Percentiles rank a stretch among this genome's conserved stretches.
These are phyloP conservation scores for Artemisiospiza belli DNA, from an alignment of 2,113 vertebrate genomes.

Conservation along the genomic window DNA sequence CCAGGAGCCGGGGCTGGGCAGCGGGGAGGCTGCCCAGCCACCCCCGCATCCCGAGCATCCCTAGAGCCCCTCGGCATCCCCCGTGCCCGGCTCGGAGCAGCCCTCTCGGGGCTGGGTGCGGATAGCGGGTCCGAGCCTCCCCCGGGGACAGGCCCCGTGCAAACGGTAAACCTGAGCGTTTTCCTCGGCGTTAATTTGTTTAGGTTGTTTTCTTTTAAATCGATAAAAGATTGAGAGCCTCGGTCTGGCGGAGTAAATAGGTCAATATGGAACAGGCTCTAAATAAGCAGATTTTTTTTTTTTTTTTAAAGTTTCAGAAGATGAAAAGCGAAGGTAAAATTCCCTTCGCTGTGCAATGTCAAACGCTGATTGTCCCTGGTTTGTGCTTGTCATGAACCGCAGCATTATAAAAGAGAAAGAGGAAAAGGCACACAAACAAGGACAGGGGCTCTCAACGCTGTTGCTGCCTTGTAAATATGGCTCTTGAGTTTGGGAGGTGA, in stretches of 20 bases:
- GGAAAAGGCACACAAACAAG: neutral
- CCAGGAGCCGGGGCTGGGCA: too few species aligned
- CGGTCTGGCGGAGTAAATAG: constrained; percentile 50
- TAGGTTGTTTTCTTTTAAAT: constrained; percentile 51
- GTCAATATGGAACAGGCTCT: constrained; percentile 49
- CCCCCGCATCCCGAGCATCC: neutral
- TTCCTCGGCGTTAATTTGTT: constrained; percentile 19
- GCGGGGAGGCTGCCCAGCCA: neutral
- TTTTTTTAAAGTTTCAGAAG: constrained; percentile 15
- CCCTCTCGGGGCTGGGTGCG: neutral
- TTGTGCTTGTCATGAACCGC: neutral
- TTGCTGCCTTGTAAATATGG: neutral
- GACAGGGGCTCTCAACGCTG: neutral
- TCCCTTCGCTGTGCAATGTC: neutral
- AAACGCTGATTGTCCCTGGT: neutral
- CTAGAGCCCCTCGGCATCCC: neutral
- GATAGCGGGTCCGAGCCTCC: neutral
- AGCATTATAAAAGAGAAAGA: neutral
- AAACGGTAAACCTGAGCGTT: neutral
- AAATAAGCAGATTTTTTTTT: constrained; percentile 7
- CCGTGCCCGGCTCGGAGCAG: neutral
- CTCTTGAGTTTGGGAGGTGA: neutral
- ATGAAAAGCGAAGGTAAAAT: neutral
- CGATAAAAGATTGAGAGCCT: constrained; percentile 46
- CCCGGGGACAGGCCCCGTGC: neutral